phyloP scores from a whole-genome alignment of 2,888 invertebrate genomes.

The Sarcophaga subvicina region DNA sequence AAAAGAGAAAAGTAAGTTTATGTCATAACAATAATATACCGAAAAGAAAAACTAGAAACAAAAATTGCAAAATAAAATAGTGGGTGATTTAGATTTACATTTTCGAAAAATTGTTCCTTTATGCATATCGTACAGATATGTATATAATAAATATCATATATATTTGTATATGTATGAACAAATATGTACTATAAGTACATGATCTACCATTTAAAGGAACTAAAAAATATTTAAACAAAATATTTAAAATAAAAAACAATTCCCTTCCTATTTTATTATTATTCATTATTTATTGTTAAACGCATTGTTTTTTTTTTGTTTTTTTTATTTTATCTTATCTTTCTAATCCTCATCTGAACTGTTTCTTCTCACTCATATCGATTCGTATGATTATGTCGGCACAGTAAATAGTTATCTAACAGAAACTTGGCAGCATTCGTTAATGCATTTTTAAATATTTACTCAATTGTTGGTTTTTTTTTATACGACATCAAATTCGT shows the following conservation, averaged over 20 bases:
- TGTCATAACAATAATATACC: not conserved
- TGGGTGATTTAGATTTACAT: slow-evolving; percentile 50
- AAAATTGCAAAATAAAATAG: slow-evolving; percentile 17
- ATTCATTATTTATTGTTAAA: slow-evolving; percentile 26
- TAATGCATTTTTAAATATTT: slow-evolving; percentile 25
- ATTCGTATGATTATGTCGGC: not conserved
- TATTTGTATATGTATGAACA: not conserved
- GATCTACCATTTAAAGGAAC: not conserved
- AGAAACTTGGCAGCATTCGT: slow-evolving; percentile 60
- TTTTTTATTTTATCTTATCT: slow-evolving; percentile 4
- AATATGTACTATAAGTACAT: not conserved
- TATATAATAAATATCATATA: not conserved
- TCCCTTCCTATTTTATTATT: not conserved
- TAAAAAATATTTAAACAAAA: not conserved
- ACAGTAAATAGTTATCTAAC: slow-evolving; percentile 43
- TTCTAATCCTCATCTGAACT: slow-evolving; percentile 21
- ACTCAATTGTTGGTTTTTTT: not conserved
- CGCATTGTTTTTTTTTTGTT: slow-evolving; percentile 13
- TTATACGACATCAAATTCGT: not conserved
- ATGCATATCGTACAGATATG: not conserved
- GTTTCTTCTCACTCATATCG: slow-evolving; percentile 1
- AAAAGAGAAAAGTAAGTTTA: not conserved
- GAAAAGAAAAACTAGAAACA: slow-evolving; percentile 3
- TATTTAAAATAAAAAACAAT: not conserved
- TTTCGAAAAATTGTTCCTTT: not conserved